A percentile compares a stretch with the other conserved stretches of the same genome.
phyloP scores from a whole-genome alignment of 2,888 invertebrate genomes.

The Lochmaea capreae region DNA sequence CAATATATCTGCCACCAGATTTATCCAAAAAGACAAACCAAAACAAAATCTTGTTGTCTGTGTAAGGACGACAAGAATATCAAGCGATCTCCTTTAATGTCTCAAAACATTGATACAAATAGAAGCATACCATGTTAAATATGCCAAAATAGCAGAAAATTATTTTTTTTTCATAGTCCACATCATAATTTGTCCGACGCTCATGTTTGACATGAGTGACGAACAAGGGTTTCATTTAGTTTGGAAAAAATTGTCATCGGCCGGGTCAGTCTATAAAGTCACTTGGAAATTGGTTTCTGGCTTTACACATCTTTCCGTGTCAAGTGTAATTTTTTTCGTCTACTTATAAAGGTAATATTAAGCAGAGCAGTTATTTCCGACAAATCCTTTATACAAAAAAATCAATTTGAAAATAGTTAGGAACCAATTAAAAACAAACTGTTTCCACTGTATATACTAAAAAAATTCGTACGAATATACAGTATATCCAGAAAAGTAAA shows the following conservation, averaged over 20 bases:
- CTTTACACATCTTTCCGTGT: conserved; percentile 59
- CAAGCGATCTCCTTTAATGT: conserved; percentile 31
- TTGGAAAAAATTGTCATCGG: conserved; percentile 56
- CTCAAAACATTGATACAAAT: conserved; percentile 13
- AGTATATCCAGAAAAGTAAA: not conserved
- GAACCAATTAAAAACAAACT: not conserved
- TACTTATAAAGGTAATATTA: conserved; percentile 14
- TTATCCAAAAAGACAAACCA: conserved; percentile 21
- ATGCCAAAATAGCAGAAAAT: conserved; percentile 13
- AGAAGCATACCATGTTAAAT: conserved; percentile 16
- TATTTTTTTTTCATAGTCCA: conserved; percentile 21
- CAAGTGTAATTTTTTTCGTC: conserved; percentile 43
- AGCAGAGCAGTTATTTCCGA: conserved; percentile 10
- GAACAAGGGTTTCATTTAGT: conserved; percentile 27
- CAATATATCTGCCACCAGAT: conserved; percentile 39
- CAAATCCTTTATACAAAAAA: not conserved
- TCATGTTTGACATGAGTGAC: conserved; percentile 25
- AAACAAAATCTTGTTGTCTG: conserved; percentile 20
- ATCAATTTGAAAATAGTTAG: not conserved
- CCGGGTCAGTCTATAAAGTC: conserved; percentile 63
- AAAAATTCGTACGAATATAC: too few species aligned
- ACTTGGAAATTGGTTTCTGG: conserved; percentile 54
- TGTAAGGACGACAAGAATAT: conserved; percentile 21
- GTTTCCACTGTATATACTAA: not conserved
- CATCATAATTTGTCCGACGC: conserved; percentile 24